Percentiles rank a stretch among this genome's conserved stretches.
Evolutionary conservation across 2,888 invertebrate genomes (phyloP).

Genomic region (Sesamia inferens): DNA sequence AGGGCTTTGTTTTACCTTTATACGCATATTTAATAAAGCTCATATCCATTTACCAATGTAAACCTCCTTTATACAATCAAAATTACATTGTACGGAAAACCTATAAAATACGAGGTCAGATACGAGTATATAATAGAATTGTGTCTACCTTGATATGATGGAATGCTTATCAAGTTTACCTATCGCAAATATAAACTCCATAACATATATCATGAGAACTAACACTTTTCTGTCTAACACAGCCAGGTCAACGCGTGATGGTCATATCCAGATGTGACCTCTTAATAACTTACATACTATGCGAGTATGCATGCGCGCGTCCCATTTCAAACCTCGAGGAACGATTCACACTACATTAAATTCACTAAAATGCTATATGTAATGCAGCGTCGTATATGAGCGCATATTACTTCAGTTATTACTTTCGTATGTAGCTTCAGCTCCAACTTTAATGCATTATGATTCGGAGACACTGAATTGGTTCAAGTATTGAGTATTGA

Average conservation of each 20-base stretch:
- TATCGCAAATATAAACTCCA: neutral
- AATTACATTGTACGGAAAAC: neutral
- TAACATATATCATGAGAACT: constrained; percentile 6
- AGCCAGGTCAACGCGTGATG: constrained; percentile 17
- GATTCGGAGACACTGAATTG: neutral
- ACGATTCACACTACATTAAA: constrained; percentile 51
- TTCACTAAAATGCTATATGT: constrained; percentile 42
- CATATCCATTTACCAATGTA: neutral
- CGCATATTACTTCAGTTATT: constrained; percentile 30
- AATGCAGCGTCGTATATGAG: constrained; percentile 25
- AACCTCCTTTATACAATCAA: neutral
- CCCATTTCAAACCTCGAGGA: constrained; percentile 32
- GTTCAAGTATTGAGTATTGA: too few species aligned
- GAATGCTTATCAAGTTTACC: neutral
- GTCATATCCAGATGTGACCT: constrained; percentile 16
- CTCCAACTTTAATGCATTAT: neutral
- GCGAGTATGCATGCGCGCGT: constrained; percentile 10
- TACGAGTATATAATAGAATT: neutral
- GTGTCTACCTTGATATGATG: neutral
- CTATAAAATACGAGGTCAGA: neutral
- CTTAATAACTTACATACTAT: constrained; percentile 12
- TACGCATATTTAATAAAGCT: neutral
- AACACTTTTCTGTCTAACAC: neutral
- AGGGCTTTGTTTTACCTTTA: too few species aligned
- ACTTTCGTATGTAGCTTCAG: constrained; percentile 19